phyloP scores from a whole-genome alignment of 2,797 vertebrate species.

The Sebastolobus altivelis region DNA sequence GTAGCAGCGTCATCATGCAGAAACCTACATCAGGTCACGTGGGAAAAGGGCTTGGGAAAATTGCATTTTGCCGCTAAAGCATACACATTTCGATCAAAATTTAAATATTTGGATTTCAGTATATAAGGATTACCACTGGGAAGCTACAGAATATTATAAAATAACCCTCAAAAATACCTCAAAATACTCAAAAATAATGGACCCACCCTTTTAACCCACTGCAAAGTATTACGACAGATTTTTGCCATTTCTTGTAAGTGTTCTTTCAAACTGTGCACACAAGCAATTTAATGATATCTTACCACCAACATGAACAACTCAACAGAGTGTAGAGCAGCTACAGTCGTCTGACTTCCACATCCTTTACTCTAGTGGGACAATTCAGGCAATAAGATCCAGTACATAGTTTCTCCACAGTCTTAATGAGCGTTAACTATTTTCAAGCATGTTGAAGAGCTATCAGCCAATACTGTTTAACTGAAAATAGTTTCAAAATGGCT shows the following conservation, averaged over 20 bases:
- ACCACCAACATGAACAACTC: constrained; percentile 9
- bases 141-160: too few relatives aligned
- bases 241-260: constrained; percentile 6
- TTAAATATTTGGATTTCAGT: too few relatives aligned
- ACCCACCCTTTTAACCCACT: background rate
- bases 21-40: too few relatives aligned
- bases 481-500: background rate
- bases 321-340: constrained; percentile 3
- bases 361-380: constrained; percentile 20
- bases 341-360: background rate
- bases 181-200: too few relatives aligned
- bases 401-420: constrained; percentile 20
- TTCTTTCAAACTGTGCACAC: constrained; percentile 17
- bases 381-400: background rate
- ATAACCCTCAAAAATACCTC: background rate
- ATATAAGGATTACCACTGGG: too few relatives aligned
- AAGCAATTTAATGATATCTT: constrained; percentile 8
- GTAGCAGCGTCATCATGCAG: too few relatives aligned
- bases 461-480: background rate
- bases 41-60: too few relatives aligned
- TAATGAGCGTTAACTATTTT: constrained; percentile 23
- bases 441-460: background rate
- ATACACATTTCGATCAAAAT: too few relatives aligned
- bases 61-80: too few relatives aligned
- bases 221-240: background rate